Evolutionary conservation across 2,113 vertebrate species (phyloP), one percentile per base, ranked within the genome.

Genomic region (Petrocephalus microphthalmus): DNA sequence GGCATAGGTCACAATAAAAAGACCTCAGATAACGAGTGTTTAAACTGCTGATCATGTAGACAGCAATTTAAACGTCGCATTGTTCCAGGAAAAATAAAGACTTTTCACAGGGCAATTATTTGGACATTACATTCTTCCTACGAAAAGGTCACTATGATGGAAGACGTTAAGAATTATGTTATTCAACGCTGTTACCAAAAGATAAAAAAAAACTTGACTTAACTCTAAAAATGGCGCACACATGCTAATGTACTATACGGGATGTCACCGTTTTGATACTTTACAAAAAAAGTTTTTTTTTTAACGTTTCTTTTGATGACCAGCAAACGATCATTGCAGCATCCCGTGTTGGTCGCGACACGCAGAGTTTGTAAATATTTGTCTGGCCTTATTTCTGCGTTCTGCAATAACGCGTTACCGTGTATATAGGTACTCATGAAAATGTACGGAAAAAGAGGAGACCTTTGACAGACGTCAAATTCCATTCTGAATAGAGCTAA

Each of bases 331-430:
- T 33, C 42, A 87, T 57, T 49, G 88, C 33, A 74, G 60, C 51
- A 49, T 74, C 86, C 56, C 53, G 81, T 22, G 52, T 85, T 54
- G 84, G 84, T 37, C 71, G 81, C 45, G 84, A 89, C 57, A 91
- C 81, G 83, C 85, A 91, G 89, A 90, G 60, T 89, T 87, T 90
- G 56, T 87, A 20, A 5, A 20, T 67, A 86, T 78, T 60, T 86
- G 90, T 92, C 92, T 88, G 89, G 91, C 92, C 92, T 93, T 93
- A 91, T 85, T 88, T 88, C 89, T 91, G 89, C 74, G 92, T 88
- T 91, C 90, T 60, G 94, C 94, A 95, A 95, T 95, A 95, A 94
- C 83, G 89, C 93, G 88, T 88, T 91, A 88, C 67, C 89, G 89
- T 90, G 91, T 92, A 89, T 33, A 92, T 54, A 29, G 22, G 19